A percentile compares a stretch with the other conserved stretches of the same genome.
Evolutionary conservation across 2,888 invertebrate genomes (phyloP).

Genomic region (Epirrita christyi): DNA sequence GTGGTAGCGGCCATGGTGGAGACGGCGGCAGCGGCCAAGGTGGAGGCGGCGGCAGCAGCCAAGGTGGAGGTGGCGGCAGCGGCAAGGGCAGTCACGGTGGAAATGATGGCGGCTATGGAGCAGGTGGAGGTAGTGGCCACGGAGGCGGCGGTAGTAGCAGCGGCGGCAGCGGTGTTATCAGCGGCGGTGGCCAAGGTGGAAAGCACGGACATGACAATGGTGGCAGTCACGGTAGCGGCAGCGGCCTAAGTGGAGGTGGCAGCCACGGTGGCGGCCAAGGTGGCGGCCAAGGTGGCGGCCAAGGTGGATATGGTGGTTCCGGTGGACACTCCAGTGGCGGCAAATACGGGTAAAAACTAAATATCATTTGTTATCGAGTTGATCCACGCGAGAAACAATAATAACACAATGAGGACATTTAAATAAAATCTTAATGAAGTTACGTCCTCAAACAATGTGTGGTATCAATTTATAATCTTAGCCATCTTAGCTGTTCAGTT

Average conservation of each 20-base stretch:
- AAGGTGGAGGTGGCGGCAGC: conserved; percentile 25
- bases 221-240: conserved; percentile 37
- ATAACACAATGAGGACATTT: too few relatives aligned
- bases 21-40: conserved; percentile 42
- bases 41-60: conserved; percentile 17
- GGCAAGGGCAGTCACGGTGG: conserved; percentile 28
- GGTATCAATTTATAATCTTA: too few relatives aligned
- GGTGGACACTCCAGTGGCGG: conserved; percentile 39
- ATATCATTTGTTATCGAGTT: too few relatives aligned
- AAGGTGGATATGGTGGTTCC: conserved; percentile 34
- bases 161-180: conserved; percentile 18
- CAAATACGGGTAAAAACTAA: conserved; percentile 44
- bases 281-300: conserved; percentile 21
- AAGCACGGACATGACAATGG: background rate
- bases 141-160: conserved; percentile 15
- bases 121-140: conserved; percentile 18
- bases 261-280: conserved; percentile 1
- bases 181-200: conserved; percentile 22
- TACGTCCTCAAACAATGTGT: too few relatives aligned
- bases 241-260: conserved; percentile 25
- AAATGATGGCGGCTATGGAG: conserved; percentile 15
- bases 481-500: too few relatives aligned
- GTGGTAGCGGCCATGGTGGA: conserved; percentile 35
- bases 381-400: too few relatives aligned
- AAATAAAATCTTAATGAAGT: too few relatives aligned